Percentiles rank a stretch among this genome's conserved stretches.
These are phyloP conservation scores for Xestia ashworthii DNA, from an alignment of 2,888 invertebrate genomes.

Conservation along the genomic window DNA sequence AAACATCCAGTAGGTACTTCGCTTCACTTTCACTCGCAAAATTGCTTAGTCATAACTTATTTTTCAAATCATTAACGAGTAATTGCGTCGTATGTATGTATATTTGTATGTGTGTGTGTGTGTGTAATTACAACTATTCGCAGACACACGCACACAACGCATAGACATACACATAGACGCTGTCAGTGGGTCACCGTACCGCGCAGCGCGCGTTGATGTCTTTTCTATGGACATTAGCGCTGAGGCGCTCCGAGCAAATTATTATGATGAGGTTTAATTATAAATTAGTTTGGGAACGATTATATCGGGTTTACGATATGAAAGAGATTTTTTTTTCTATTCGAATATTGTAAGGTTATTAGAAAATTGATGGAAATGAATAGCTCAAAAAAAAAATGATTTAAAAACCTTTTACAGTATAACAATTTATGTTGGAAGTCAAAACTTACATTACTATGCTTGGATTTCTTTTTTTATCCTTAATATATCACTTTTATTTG, in stretches of 20 bases:
- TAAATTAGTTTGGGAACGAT: slow-evolving; percentile 19
- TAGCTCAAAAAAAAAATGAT: not conserved
- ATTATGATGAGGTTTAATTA: slow-evolving; percentile 42
- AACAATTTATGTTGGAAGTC: not conserved
- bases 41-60: slow-evolving; percentile 68
- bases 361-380: slow-evolving; percentile 2
- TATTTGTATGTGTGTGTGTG: slow-evolving; percentile 59
- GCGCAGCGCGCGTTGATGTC: slow-evolving; percentile 77
- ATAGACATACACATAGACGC: slow-evolving; percentile 57
- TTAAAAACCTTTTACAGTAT: not conserved
- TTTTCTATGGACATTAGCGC: slow-evolving; percentile 72
- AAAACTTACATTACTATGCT: not conserved
- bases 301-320: slow-evolving; percentile 16
- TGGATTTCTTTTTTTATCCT: not conserved
- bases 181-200: slow-evolving; percentile 75
- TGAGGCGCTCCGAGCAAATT: slow-evolving; percentile 40
- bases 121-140: slow-evolving; percentile 60
- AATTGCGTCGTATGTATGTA: slow-evolving; percentile 46
- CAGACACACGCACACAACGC: slow-evolving; percentile 53
- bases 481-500: not conserved
- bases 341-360: not conserved
- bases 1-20: slow-evolving; percentile 29
- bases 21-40: slow-evolving; percentile 64
- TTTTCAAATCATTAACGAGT: slow-evolving; percentile 68
- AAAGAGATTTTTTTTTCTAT: slow-evolving; percentile 28